Evolutionary conservation across 1,140 invertebrate genomes (phyloP).

Genomic region (Pseudomyrmex cubaensis): DNA sequence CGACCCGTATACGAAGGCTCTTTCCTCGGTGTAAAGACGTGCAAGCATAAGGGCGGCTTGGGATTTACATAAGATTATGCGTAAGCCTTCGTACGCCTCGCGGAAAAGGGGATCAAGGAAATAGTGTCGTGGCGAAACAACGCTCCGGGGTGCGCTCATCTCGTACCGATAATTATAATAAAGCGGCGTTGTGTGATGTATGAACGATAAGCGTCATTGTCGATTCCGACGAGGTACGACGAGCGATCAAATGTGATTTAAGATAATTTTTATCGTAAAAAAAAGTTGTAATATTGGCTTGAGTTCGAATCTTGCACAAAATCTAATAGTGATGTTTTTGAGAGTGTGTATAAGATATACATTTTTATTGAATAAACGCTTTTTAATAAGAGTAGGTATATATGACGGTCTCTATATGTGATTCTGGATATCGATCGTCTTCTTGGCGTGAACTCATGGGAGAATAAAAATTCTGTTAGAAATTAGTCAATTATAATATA

Average conservation of each 20-base stretch:
- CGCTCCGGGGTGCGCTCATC: slow-evolving; percentile 77
- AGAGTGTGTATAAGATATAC: no score
- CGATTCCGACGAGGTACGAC: neutral
- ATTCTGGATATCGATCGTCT: no score
- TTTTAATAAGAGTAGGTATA: no score
- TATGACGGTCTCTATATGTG: no score
- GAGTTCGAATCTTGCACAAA: slow-evolving; percentile 6
- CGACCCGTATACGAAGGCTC: slow-evolving; percentile 62
- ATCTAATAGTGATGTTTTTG: neutral
- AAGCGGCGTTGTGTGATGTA: slow-evolving; percentile 61
- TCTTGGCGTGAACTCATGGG: no score
- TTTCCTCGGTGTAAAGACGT: slow-evolving; percentile 71
- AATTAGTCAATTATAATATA: no score
- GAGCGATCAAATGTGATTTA: slow-evolving; percentile 12
- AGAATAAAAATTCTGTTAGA: no score
- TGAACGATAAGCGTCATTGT: slow-evolving; percentile 48
- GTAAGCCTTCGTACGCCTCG: slow-evolving; percentile 66
- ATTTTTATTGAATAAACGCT: no score
- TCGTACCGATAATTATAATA: slow-evolving; percentile 80
- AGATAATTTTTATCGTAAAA: slow-evolving; percentile 33
- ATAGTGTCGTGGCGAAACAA: slow-evolving; percentile 67
- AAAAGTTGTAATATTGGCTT: neutral
- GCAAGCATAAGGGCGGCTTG: slow-evolving; percentile 76
- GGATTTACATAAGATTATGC: slow-evolving; percentile 84
- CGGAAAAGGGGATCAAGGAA: slow-evolving; percentile 74